These are phyloP conservation scores for Enteromius mattozi DNA, from an alignment of 2,797 vertebrate genomes.

Conservation along the genomic window DNA sequence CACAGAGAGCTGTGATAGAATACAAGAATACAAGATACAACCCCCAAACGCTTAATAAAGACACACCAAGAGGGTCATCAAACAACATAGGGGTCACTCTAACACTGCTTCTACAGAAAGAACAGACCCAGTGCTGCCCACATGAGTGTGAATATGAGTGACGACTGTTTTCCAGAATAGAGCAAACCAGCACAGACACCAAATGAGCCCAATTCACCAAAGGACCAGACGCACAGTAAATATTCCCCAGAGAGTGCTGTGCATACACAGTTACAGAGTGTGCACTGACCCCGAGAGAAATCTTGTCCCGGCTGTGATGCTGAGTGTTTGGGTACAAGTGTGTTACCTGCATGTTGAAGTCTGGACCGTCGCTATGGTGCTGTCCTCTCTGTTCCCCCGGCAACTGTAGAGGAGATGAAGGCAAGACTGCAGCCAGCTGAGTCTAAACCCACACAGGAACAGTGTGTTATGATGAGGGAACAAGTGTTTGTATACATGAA, in stretches of 20 bases:
- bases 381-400: slow-evolving; percentile 80
- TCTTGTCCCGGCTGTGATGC: background rate
- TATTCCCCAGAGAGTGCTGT: slow-evolving; percentile 5
- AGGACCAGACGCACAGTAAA: background rate
- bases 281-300: background rate
- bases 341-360: slow-evolving; percentile 80
- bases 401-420: slow-evolving; percentile 80
- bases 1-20: slow-evolving; percentile 1
- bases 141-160: background rate
- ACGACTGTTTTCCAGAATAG: background rate
- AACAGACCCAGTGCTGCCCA: slow-evolving; percentile 16
- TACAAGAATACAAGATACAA: too few relatives aligned
- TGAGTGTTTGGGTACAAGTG: background rate
- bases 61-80: background rate
- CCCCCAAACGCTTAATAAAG: background rate
- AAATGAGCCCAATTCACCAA: background rate
- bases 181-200: slow-evolving; percentile 17
- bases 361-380: slow-evolving; percentile 80
- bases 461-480: background rate
- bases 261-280: background rate
- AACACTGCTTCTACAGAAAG: slow-evolving; percentile 4
- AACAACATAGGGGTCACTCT: background rate
- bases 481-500: background rate
- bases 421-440: slow-evolving; percentile 74
- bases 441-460: slow-evolving; percentile 64